A percentile compares a stretch with the other conserved stretches of the same genome.
These are phyloP conservation scores for Grapholita molesta DNA, from an alignment of 1,140 invertebrate genomes.

Conservation along the genomic window DNA sequence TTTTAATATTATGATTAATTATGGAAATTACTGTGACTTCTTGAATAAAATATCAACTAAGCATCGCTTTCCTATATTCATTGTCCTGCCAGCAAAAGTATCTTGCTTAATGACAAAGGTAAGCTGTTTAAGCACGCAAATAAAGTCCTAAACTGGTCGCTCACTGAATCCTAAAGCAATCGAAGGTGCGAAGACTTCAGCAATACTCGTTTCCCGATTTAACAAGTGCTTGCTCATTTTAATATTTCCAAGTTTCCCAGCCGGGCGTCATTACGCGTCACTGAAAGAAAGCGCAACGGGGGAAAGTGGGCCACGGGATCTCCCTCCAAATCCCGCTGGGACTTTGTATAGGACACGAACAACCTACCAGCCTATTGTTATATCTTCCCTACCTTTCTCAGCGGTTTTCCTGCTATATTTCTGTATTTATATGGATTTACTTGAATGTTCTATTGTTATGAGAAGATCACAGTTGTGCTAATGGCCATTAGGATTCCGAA, in stretches of 20 bases:
- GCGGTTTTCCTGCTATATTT: slow-evolving; percentile 39
- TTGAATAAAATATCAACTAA: neutral
- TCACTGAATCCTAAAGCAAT: slow-evolving; percentile 30
- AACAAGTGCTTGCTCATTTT: slow-evolving; percentile 71
- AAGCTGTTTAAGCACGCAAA: slow-evolving; percentile 13
- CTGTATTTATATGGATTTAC: slow-evolving; percentile 36
- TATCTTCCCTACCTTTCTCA: slow-evolving; percentile 46
- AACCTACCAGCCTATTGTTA: slow-evolving; percentile 50
- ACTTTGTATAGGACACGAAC: slow-evolving; percentile 1
- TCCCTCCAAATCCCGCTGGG: slow-evolving; percentile 49
- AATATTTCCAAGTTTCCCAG: slow-evolving; percentile 64
- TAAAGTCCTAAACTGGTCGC: slow-evolving; percentile 22
- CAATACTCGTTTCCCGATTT: slow-evolving; percentile 60
- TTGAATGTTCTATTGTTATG: slow-evolving; percentile 29
- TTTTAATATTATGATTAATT: neutral
- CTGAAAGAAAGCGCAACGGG: slow-evolving; percentile 40
- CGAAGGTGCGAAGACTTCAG: slow-evolving; percentile 56
- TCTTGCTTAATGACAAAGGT: slow-evolving; percentile 29
- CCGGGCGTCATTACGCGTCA: slow-evolving; percentile 58
- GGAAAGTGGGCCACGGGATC: slow-evolving; percentile 48
- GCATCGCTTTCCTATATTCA: neutral
- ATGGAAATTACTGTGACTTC: neutral
- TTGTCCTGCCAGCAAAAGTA: slow-evolving; percentile 7
- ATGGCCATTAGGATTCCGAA: neutral
- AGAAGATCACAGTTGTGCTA: slow-evolving; percentile 21